Percentiles rank a stretch among this genome's conserved stretches.
Conservation (phyloP, 2,113 vertebrate species). For the Glaucidium brasilianum region DNA sequence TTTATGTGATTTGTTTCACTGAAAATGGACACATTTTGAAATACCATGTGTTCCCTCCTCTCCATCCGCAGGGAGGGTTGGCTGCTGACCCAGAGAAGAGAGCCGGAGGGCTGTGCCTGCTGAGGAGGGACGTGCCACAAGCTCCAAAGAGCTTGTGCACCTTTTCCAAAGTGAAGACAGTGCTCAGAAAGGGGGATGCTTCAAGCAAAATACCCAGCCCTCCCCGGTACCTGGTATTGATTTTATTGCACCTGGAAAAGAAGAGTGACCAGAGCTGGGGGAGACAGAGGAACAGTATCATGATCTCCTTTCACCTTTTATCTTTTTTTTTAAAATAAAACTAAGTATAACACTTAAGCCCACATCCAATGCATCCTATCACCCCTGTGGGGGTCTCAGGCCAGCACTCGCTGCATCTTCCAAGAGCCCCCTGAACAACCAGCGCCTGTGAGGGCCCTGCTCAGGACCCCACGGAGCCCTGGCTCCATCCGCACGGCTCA, state of each 20-base stretch:
- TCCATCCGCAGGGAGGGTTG: background rate
- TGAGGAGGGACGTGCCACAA: background rate
- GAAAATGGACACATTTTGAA: constrained; percentile 15
- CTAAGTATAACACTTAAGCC: rapidly evolving
- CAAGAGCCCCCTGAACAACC: background rate
- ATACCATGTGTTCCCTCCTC: background rate
- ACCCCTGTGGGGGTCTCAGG: rapidly evolving
- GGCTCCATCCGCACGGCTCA: rapidly evolving
- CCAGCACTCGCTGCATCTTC: rapidly evolving
- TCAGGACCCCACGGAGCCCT: background rate
- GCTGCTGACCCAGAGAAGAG: background rate
- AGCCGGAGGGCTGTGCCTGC: background rate
- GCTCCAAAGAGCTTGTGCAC: background rate
- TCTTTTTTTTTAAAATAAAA: background rate
- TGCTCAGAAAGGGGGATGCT: background rate
- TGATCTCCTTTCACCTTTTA: background rate
- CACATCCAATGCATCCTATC: rapidly evolving
- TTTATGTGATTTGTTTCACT: constrained; percentile 1
- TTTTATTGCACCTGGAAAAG: background rate
- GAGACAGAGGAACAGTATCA: background rate
- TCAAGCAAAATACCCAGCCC: background rate
- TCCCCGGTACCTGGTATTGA: background rate
- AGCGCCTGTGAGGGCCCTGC: rapidly evolving
- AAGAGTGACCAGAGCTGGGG: background rate
- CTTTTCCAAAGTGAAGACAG: background rate